Conservation (phyloP, 2,113 vertebrate genomes). For the Halichoeres trimaculatus region DNA sequence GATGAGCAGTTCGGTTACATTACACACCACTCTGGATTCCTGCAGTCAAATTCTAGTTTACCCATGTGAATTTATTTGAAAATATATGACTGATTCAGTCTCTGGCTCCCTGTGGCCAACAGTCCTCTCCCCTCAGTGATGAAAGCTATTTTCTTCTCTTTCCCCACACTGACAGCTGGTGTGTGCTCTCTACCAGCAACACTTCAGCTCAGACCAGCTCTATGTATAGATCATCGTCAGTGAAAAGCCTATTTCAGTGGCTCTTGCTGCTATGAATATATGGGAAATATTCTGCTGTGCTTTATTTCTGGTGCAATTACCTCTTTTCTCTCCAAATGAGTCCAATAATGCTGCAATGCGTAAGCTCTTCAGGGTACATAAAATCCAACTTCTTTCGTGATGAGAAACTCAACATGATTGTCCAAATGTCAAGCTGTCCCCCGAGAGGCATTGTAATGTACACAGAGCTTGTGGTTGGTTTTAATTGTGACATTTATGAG, state of each 20-base stretch:
- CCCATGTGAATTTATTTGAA: constrained; percentile 66
- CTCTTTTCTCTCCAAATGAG: constrained; percentile 58
- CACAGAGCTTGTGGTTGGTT: constrained; percentile 68
- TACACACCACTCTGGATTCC: constrained; percentile 42
- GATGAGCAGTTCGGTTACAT: constrained; percentile 39
- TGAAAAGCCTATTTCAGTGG: constrained; percentile 61
- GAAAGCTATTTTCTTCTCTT: constrained; percentile 76
- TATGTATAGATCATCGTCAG: constrained; percentile 75
- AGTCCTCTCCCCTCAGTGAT: constrained; percentile 63
- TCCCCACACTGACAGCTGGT: constrained; percentile 77
- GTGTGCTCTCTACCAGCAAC: constrained; percentile 71
- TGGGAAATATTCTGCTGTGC: constrained; percentile 49
- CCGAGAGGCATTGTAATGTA: constrained; percentile 69
- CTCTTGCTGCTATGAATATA: constrained; percentile 69
- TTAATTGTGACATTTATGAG: constrained; percentile 82
- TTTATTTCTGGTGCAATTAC: constrained; percentile 64
- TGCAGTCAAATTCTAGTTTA: constrained; percentile 58
- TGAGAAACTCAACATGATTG: constrained; percentile 71
- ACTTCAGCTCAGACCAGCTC: constrained; percentile 73
- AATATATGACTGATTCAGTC: constrained; percentile 66
- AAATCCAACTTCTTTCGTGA: constrained; percentile 60
- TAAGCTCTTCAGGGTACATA: constrained; percentile 60
- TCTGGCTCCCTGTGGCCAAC: constrained; percentile 56
- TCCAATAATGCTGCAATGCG: constrained; percentile 66
- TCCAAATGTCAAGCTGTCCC: constrained; percentile 80